A percentile compares a stretch with the other conserved stretches of the same genome.
phyloP scores from a whole-genome alignment of 2,888 invertebrate species.

The Campaea margaritaria region DNA sequence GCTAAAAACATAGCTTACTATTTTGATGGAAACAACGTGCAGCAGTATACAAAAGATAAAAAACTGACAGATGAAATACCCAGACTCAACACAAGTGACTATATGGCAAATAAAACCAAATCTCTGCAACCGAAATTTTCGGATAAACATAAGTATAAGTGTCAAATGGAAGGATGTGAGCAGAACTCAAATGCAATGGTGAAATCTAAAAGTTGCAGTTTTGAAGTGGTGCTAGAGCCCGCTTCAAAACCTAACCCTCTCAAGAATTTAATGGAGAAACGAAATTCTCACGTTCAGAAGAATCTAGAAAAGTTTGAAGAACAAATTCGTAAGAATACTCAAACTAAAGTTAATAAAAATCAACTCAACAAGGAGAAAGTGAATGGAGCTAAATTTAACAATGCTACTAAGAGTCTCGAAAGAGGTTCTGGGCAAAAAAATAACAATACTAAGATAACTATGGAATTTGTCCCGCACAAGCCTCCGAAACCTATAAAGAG shows the following conservation, averaged over 20 bases:
- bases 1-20: constrained; percentile 82
- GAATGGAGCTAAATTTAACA: constrained; percentile 71
- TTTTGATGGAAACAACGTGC: constrained; percentile 78
- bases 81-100: constrained; percentile 82
- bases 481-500: constrained; percentile 90
- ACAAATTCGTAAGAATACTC: constrained; percentile 76
- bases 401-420: constrained; percentile 79
- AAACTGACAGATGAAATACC: constrained; percentile 85
- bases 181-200: constrained; percentile 65
- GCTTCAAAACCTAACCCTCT: constrained; percentile 79
- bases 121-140: constrained; percentile 76
- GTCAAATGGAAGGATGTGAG: constrained; percentile 78
- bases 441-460: constrained; percentile 76
- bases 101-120: constrained; percentile 79
- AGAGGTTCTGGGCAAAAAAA: constrained; percentile 76
- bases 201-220: constrained; percentile 82
- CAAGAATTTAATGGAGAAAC: constrained; percentile 78
- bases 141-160: constrained; percentile 75
- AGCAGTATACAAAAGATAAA: constrained; percentile 69
- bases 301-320: constrained; percentile 87
- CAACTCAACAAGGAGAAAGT: constrained; percentile 78
- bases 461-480: constrained; percentile 88
- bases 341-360: constrained; percentile 73
- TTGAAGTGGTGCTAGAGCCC: constrained; percentile 81
- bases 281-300: constrained; percentile 81